Evolutionary conservation across 1,140 invertebrate species (phyloP).

Genomic region (Hyles vespertilio): DNA sequence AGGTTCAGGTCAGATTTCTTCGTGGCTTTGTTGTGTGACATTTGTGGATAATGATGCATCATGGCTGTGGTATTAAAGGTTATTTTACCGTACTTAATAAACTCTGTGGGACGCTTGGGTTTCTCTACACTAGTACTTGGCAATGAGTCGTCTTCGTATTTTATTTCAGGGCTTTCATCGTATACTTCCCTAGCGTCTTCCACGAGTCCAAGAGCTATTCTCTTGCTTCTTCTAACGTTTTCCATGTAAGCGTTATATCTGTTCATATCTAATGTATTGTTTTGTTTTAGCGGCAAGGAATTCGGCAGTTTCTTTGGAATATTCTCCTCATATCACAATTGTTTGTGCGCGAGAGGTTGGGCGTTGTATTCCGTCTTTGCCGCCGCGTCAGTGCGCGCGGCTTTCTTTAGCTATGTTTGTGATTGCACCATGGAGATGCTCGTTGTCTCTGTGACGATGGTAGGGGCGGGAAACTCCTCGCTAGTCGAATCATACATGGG

Average conservation of each 20-base stretch:
- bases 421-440: constrained; percentile 84
- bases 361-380: constrained; percentile 38
- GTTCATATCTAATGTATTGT: constrained; percentile 67
- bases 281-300: constrained; percentile 67
- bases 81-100: constrained; percentile 64
- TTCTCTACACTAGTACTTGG: constrained; percentile 52
- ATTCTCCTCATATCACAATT: constrained; percentile 69
- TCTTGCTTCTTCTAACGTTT: constrained; percentile 56
- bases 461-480: constrained; percentile 79
- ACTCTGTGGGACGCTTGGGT: constrained; percentile 44
- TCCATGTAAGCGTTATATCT: constrained; percentile 66
- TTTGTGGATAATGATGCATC: constrained; percentile 67
- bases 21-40: constrained; percentile 34
- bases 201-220: constrained; percentile 57
- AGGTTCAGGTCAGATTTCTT: constrained; percentile 54
- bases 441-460: constrained; percentile 83
- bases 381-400: constrained; percentile 73
- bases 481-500: constrained; percentile 88
- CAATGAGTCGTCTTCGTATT: constrained; percentile 36
- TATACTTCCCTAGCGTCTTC: constrained; percentile 63
- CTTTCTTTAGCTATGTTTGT: constrained; percentile 85
- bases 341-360: constrained; percentile 46
- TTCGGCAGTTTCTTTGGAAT: constrained; percentile 56
- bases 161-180: constrained; percentile 37
- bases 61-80: constrained; percentile 68